phyloP scores from a whole-genome alignment of 2,888 invertebrate genomes.

The Gymnocheta viridis region DNA sequence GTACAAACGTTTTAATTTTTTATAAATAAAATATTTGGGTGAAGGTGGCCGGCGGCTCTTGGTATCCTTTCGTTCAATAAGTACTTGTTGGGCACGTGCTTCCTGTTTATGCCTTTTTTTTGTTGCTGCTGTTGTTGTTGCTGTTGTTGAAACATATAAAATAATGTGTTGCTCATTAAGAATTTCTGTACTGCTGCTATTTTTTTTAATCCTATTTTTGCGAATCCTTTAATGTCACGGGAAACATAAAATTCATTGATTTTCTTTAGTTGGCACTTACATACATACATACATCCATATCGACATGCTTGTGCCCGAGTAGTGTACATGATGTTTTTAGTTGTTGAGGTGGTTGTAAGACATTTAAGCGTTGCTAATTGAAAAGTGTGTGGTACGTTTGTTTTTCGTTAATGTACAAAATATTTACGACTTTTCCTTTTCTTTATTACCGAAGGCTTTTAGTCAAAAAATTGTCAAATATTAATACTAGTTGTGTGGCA shows the following conservation, averaged over 20 bases:
- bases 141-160: constrained; percentile 35
- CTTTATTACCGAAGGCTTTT: constrained; percentile 34
- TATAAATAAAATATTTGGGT: constrained; percentile 36
- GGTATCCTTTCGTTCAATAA: constrained; percentile 62
- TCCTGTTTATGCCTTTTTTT: constrained; percentile 42
- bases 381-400: constrained; percentile 72
- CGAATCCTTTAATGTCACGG: constrained; percentile 65
- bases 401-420: constrained; percentile 64
- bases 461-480: constrained; percentile 8
- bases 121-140: not conserved
- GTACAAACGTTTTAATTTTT: constrained; percentile 43
- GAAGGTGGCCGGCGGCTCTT: constrained; percentile 47
- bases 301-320: not conserved
- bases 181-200: constrained; percentile 25
- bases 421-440: constrained; percentile 55
- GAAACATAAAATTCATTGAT: constrained; percentile 67
- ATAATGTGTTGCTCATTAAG: constrained; percentile 63
- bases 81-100: constrained; percentile 68
- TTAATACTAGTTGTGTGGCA: constrained; percentile 17
- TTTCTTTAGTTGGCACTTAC: constrained; percentile 57
- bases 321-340: constrained; percentile 42
- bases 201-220: not conserved
- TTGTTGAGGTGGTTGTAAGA: constrained; percentile 71
- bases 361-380: constrained; percentile 71
- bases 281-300: not conserved